phyloP scores from a whole-genome alignment of 2,888 invertebrate species.

The Ormyrus rosae region DNA sequence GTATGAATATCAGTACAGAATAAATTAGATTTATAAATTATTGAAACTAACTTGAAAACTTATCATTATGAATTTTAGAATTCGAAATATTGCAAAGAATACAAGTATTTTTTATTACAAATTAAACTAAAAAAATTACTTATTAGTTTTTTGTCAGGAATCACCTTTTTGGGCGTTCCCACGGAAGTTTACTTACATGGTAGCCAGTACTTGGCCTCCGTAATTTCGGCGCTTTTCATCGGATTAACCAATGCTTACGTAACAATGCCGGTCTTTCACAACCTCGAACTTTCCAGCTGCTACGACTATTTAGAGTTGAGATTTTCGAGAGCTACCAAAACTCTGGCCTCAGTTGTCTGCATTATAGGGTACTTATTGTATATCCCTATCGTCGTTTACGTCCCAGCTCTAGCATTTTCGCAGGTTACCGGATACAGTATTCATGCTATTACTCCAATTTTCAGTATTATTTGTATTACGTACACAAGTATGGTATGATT shows the following conservation, averaged over 20 bases:
- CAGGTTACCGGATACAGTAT: conserved; percentile 84
- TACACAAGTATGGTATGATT: conserved; percentile 83
- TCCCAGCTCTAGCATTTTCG: conserved; percentile 83
- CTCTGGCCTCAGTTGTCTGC: conserved; percentile 80
- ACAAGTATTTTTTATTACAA: neutral
- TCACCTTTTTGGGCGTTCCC: conserved; percentile 85
- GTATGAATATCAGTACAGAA: too few species aligned
- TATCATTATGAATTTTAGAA: too few species aligned
- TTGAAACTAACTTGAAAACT: too few species aligned
- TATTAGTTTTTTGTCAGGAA: conserved; percentile 76
- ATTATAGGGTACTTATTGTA: conserved; percentile 80
- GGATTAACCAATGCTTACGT: conserved; percentile 75
- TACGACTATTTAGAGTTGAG: conserved; percentile 83
- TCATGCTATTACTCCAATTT: conserved; percentile 81
- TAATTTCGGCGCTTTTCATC: conserved; percentile 77
- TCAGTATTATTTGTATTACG: conserved; percentile 85
- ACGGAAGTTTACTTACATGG: conserved; percentile 86
- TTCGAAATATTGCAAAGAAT: neutral
- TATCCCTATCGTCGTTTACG: conserved; percentile 83
- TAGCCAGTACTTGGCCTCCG: conserved; percentile 79
- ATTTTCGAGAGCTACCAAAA: conserved; percentile 80
- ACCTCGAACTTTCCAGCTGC: conserved; percentile 83
- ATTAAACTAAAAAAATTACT: neutral
- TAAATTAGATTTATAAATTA: too few species aligned
- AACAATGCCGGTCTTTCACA: conserved; percentile 83